phyloP scores from a whole-genome alignment of 2,888 invertebrate species.

The Synanthedon tipuliformis region DNA sequence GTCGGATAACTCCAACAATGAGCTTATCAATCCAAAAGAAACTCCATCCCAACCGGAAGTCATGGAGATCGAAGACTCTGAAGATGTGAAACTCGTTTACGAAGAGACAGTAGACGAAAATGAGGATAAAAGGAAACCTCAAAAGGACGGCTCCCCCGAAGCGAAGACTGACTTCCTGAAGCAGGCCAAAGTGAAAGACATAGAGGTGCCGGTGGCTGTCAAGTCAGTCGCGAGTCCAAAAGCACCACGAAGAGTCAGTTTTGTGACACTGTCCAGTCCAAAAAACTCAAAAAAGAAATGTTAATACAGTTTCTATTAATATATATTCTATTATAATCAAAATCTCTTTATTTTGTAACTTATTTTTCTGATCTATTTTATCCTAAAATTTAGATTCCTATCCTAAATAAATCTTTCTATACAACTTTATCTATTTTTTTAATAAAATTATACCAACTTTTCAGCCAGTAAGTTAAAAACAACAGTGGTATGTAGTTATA shows the following conservation, averaged over 20 bases:
- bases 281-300: constrained; percentile 73
- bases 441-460: too few species aligned
- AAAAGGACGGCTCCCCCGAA: constrained; percentile 5
- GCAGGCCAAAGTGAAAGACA: constrained; percentile 48
- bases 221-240: constrained; percentile 47
- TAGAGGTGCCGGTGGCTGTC: constrained; percentile 25
- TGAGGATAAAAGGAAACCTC: constrained; percentile 7
- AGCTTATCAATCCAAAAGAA: constrained; percentile 35
- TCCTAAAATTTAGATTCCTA: too few species aligned
- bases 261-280: constrained; percentile 83
- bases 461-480: too few species aligned
- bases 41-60: constrained; percentile 12
- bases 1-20: constrained; percentile 59
- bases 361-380: too few species aligned
- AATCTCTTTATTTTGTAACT: too few species aligned
- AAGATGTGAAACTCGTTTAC: constrained; percentile 72
- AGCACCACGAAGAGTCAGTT: constrained; percentile 76
- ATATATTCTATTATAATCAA: too few species aligned
- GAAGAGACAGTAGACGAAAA: constrained; percentile 52
- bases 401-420: too few species aligned
- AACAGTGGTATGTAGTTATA: too few species aligned
- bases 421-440: too few species aligned
- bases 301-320: too few species aligned
- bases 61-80: constrained; percentile 50
- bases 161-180: constrained; percentile 26